Conservation (phyloP, 2,113 vertebrate species). For the Mionectes macconnelli region DNA sequence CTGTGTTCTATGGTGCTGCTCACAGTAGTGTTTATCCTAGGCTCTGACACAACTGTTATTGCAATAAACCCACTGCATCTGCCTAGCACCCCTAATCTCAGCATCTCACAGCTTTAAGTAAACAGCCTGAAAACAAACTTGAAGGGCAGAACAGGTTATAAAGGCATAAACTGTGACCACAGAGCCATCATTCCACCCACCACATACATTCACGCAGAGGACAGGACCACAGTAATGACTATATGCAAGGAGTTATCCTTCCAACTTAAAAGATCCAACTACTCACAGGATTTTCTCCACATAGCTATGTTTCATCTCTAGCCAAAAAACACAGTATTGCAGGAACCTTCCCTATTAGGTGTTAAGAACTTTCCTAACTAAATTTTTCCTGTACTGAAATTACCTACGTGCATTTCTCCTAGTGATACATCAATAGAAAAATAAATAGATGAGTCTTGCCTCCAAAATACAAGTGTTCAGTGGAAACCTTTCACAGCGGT, state of each 20-base stretch:
- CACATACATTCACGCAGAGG: not conserved
- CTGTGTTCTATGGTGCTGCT: not conserved
- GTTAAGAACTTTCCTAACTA: not conserved
- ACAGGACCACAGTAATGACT: not conserved
- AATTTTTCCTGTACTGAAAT: not conserved
- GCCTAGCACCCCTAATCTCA: not conserved
- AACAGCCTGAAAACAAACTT: not conserved
- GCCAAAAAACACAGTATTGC: not conserved
- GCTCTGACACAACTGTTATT: not conserved
- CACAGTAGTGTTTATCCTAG: not conserved
- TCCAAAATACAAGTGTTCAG: not conserved
- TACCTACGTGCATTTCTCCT: not conserved
- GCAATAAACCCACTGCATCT: not conserved
- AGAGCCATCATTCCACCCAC: not conserved
- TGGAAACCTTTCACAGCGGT: not conserved
- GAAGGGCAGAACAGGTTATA: not conserved
- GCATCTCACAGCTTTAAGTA: not conserved
- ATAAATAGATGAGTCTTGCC: not conserved
- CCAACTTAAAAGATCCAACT: not conserved
- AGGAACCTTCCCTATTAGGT: not conserved
- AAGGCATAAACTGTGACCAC: not conserved
- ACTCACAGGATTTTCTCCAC: not conserved
- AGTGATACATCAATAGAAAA: not conserved
- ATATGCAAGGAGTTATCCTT: not conserved
- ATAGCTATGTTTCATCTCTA: not conserved